phyloP scores from a whole-genome alignment of 2,797 vertebrate species.

The Oreonectes daqikongensis region DNA sequence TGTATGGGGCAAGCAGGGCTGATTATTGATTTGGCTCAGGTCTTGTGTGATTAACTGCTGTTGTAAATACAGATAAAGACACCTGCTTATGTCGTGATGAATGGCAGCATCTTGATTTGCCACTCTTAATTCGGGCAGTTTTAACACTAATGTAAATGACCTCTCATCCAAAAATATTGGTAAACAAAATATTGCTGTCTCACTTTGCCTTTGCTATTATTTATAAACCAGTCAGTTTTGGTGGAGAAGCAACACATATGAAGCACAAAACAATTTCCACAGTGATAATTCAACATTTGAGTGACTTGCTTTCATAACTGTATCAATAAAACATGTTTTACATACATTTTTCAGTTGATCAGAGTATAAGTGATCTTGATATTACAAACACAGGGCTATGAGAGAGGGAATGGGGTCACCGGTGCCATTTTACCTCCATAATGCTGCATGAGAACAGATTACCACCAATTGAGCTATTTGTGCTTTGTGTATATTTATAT shows the following conservation, averaged over 20 bases:
- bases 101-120: conserved; percentile 51
- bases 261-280: background rate
- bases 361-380: conserved; percentile 1
- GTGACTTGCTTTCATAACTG: conserved; percentile 1
- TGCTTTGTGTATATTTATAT: conserved; percentile 47
- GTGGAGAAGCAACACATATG: background rate
- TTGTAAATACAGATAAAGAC: conserved; percentile 63
- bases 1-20: conserved; percentile 54
- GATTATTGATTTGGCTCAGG: conserved; percentile 58
- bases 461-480: conserved; percentile 57
- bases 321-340: conserved; percentile 17
- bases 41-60: conserved; percentile 59
- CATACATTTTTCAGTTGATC: background rate
- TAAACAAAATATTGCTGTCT: conserved; percentile 28
- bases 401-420: conserved; percentile 19
- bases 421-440: conserved; percentile 25
- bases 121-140: conserved; percentile 35
- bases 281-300: background rate
- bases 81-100: conserved; percentile 59
- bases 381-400: background rate
- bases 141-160: conserved; percentile 41
- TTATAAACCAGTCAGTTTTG: background rate
- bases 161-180: conserved; percentile 16
- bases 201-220: background rate
- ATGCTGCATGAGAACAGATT: conserved; percentile 29